A percentile compares a stretch with the other conserved stretches of the same genome.
Conservation (phyloP, 2,113 vertebrate species). For the Electrona antarctica region DNA sequence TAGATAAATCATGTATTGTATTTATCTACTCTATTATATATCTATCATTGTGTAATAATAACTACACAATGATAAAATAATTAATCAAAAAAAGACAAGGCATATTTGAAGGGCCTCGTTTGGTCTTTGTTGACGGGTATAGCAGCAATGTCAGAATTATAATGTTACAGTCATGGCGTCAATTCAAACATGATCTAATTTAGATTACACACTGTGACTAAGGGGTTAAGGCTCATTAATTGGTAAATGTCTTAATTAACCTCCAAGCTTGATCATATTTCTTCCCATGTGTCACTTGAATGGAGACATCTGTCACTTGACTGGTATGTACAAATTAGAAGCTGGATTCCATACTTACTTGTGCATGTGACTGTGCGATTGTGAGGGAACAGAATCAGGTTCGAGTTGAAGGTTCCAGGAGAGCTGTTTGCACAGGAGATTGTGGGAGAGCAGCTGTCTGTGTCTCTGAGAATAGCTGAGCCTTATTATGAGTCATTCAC, state of each 20-base stretch:
- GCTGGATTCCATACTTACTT: background rate
- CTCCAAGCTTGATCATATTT: slow-evolving; percentile 60
- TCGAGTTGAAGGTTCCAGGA: slow-evolving; percentile 25
- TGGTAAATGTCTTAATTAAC: slow-evolving; percentile 68
- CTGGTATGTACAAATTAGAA: slow-evolving; percentile 37
- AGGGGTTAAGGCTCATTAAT: slow-evolving; percentile 63
- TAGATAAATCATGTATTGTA: no score
- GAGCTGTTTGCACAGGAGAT: slow-evolving; percentile 1
- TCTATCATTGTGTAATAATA: no score
- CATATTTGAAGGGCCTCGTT: background rate
- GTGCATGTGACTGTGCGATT: slow-evolving; percentile 18
- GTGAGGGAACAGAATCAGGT: slow-evolving; percentile 19
- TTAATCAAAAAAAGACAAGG: background rate
- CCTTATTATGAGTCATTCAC: slow-evolving; percentile 34
- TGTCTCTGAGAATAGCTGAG: slow-evolving; percentile 1
- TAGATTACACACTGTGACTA: slow-evolving; percentile 56
- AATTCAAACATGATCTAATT: slow-evolving; percentile 59
- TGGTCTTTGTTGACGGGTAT: slow-evolving; percentile 1
- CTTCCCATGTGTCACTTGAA: slow-evolving; percentile 60
- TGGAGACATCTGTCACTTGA: slow-evolving; percentile 68
- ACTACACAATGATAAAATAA: no score
- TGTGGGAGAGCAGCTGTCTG: slow-evolving; percentile 28
- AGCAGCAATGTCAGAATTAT: slow-evolving; percentile 10
- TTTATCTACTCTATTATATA: no score
- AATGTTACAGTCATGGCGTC: slow-evolving; percentile 42